These are phyloP conservation scores for Tortrix viridana DNA, from an alignment of 2,888 invertebrate genomes.

Conservation along the genomic window DNA sequence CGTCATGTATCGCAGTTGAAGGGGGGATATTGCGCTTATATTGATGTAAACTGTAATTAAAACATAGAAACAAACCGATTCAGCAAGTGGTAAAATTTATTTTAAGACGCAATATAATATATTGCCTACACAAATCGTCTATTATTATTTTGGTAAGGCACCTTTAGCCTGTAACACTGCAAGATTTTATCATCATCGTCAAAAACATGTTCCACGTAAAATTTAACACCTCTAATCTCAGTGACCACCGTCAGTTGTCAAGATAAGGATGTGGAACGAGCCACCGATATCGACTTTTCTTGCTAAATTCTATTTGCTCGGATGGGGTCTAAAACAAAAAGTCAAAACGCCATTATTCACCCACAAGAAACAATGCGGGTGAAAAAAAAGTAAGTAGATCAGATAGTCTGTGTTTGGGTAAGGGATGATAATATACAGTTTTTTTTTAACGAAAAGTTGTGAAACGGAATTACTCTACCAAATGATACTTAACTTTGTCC, in stretches of 20 bases:
- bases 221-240: slow-evolving; percentile 71
- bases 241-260: slow-evolving; percentile 54
- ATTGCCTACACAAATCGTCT: too few species aligned
- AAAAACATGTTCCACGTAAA: slow-evolving; percentile 55
- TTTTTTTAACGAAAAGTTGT: slow-evolving; percentile 51
- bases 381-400: slow-evolving; percentile 79
- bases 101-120: too few species aligned
- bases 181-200: slow-evolving; percentile 53
- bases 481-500: slow-evolving; percentile 27
- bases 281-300: slow-evolving; percentile 60
- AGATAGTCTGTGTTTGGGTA: slow-evolving; percentile 75
- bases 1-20: background rate
- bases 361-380: slow-evolving; percentile 65
- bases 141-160: background rate
- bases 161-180: background rate
- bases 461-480: slow-evolving; percentile 13
- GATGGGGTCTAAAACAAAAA: slow-evolving; percentile 73
- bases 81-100: too few species aligned
- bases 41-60: background rate
- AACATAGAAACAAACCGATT: too few species aligned
- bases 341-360: slow-evolving; percentile 62
- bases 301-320: slow-evolving; percentile 75
- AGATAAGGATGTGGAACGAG: slow-evolving; percentile 58
- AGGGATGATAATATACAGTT: slow-evolving; percentile 72
- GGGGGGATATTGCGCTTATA: background rate